Evolutionary conservation across 2,797 vertebrate species (phyloP).

Genomic region (Coranthus polyacanthus): DNA sequence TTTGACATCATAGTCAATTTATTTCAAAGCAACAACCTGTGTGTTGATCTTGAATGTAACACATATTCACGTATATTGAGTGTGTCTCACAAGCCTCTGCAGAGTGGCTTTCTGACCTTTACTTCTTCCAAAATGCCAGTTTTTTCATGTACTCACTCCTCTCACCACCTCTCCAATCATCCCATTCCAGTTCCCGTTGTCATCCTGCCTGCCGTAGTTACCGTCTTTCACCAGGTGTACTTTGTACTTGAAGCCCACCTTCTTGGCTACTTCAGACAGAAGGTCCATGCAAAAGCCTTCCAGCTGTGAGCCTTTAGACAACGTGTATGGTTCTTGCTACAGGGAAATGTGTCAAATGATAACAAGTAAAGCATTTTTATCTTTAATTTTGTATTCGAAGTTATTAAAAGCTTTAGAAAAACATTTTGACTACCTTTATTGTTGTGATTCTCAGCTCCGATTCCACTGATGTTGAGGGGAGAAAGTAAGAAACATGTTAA

Average conservation of each 20-base stretch:
- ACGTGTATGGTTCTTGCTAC: conserved; percentile 91
- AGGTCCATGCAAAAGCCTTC: conserved; percentile 93
- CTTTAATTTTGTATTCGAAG: neutral
- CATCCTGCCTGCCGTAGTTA: conserved; percentile 83
- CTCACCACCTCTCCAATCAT: conserved; percentile 91
- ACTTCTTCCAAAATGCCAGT: conserved; percentile 15
- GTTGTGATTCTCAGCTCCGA: conserved; percentile 87
- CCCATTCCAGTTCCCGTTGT: conserved; percentile 89
- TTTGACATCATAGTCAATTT: too few relatives aligned
- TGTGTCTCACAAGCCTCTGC: conserved; percentile 8
- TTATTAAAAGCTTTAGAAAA: neutral
- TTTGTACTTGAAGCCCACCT: conserved; percentile 88
- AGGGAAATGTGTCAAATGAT: neutral
- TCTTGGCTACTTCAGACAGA: conserved; percentile 86
- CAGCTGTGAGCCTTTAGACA: conserved; percentile 82
- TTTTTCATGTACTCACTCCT: conserved; percentile 80
- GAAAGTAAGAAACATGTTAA: conserved; percentile 15
- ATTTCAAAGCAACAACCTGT: too few relatives aligned
- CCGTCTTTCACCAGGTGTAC: conserved; percentile 88
- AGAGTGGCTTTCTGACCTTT: conserved; percentile 4
- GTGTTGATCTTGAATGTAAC: conserved; percentile 13
- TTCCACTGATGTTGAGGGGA: conserved; percentile 49
- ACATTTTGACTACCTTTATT: conserved; percentile 85
- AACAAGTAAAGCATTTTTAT: conserved; percentile 5
- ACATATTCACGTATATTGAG: conserved; percentile 1